Percentiles rank a stretch among this genome's conserved stretches.
Evolutionary conservation across 2,113 vertebrate species (phyloP).

Genomic region (Dasyprocta punctata): DNA sequence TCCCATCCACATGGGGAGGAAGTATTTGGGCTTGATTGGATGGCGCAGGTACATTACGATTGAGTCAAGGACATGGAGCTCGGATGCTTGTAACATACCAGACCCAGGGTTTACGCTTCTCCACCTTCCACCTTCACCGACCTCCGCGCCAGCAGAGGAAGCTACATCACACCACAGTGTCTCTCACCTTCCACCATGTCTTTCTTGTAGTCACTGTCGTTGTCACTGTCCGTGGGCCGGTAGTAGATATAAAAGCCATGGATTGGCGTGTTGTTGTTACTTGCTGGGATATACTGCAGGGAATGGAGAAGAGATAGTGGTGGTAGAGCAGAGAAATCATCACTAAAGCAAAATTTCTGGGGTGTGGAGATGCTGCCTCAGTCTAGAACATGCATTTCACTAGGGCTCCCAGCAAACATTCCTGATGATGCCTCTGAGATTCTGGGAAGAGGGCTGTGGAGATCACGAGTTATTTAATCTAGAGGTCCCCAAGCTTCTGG

Average conservation of each 20-base stretch:
- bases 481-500: neutral
- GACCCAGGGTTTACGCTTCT: neutral
- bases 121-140: neutral
- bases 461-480: neutral
- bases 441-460: neutral
- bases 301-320: constrained; percentile 60
- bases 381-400: neutral
- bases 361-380: neutral
- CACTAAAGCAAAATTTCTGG: neutral
- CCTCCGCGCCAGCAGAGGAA: neutral
- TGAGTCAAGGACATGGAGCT: neutral
- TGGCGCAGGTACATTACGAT: neutral
- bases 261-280: constrained; percentile 98
- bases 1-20: neutral
- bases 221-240: constrained; percentile 98
- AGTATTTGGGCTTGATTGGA: neutral
- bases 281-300: constrained; percentile 93
- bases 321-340: neutral
- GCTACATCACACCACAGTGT: fast-evolving
- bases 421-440: neutral
- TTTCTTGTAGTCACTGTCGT: constrained; percentile 98
- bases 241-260: constrained; percentile 99
- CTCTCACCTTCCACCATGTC: constrained; percentile 94
- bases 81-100: neutral
- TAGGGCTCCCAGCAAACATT: neutral